Base-by-base conservation (phyloP, 2,888 invertebrate genomes). In the Masnerella sp. region DNA sequence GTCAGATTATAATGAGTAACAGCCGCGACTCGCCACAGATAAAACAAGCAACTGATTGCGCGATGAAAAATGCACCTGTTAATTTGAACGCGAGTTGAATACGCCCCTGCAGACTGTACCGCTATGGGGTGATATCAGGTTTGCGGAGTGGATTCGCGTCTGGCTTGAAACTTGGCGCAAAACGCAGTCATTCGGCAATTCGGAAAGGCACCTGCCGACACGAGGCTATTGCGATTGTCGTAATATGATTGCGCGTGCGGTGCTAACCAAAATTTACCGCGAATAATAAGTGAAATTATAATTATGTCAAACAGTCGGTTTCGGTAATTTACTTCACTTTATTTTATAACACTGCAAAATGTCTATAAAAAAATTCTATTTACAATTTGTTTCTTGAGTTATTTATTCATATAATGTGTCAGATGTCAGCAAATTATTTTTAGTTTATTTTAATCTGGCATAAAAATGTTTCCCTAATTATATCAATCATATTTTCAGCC, bases 201-300 rank as follows among this genome's bases (percentile, higher is more conserved):
- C 69, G 51, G 32, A 47, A 65, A 68, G 56, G 47, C 74, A 74
- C 74, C 74, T 76, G 76, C 49, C 61, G 69, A 67, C 61, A 49
- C 40, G 18, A 30, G 14, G 34, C 45, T 34, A 54, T 45, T 45
- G 34, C 64, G 42, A 43, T 43, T 22, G 25, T 8, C 45, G 42
- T 43, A 51, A 18, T 42, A 42, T 62, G 49, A 40, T 40, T 49
- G 38, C 36, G 14, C 18, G 40, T 40, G 34, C 32, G 45, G 25
- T 36, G 36, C n/a, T 2, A 17, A 18, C 28, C 20, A 14, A 15
- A 34, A 45, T 34, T n/a, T 11, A 25, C 9, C 5, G 34, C 15
- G 25, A n/a, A n/a, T n/a, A n/a, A n/a, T 30, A 7, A 30, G 7
- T 30, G 30, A 30, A 30, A 30, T n/a, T 8, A 30, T 30, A 9